phyloP scores from a whole-genome alignment of 1,140 invertebrate genomes.

The Ericerus pela region DNA sequence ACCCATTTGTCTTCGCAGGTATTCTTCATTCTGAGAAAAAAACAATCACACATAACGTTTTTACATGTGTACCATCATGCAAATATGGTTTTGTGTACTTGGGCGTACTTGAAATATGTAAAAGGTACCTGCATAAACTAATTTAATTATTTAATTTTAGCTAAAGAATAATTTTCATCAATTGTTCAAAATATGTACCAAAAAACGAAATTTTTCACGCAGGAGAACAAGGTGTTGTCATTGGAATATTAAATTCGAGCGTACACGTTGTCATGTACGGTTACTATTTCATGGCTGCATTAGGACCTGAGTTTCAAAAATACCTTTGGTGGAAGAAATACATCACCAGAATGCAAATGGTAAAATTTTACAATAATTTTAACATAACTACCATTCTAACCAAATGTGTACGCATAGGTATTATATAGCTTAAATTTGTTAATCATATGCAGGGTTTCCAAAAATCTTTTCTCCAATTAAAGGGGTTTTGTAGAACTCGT shows the following conservation, averaged over 20 bases:
- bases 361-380: no score
- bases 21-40: conserved; percentile 47
- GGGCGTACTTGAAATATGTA: conserved; percentile 35
- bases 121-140: conserved; percentile 30
- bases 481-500: no score
- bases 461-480: no score
- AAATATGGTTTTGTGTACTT: conserved; percentile 35
- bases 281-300: conserved; percentile 29
- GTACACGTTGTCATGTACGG: conserved; percentile 39
- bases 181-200: no score
- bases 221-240: conserved; percentile 34
- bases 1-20: conserved; percentile 32
- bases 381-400: no score
- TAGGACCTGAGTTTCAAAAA: conserved; percentile 27
- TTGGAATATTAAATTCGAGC: conserved; percentile 40
- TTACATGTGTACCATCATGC: conserved; percentile 47
- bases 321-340: conserved; percentile 31
- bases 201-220: conserved; percentile 29
- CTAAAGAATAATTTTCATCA: no score
- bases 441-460: no score
- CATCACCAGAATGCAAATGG: conserved; percentile 29
- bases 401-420: no score
- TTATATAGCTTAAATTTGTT: no score
- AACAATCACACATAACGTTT: conserved; percentile 43
- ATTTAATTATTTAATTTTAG: no score